Evolutionary conservation across 2,797 vertebrate species (phyloP), one percentile per base, ranked within the genome.

Genomic region (Lepus oiostolus): DNA sequence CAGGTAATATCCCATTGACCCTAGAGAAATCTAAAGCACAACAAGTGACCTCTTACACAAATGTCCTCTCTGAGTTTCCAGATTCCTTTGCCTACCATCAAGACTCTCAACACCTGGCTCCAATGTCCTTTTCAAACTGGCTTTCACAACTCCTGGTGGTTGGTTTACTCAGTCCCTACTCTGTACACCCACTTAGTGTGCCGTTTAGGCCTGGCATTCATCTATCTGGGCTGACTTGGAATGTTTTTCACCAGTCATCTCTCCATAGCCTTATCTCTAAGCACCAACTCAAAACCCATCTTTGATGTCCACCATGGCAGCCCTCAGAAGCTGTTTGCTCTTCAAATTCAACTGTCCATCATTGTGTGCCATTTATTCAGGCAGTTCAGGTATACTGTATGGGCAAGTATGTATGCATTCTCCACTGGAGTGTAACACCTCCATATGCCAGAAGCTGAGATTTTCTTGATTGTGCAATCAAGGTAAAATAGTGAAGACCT

Each of bases 401-500:
- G 5, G 50, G 5, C 26, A 82, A 54, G n/a, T 75, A 14, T 42
- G 21, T 82, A 7, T 79, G 42, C 42, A 30, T 60, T 76, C 21
- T 19, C 42, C 22, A 26, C 12, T 19, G 47, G 13, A 8, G 50
- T 68, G 0, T 76, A 95, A 50, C n/a, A 62, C 62, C 79, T 90
- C 52, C 16, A 67, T 32, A 28, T n/a, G 62, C 30, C 77, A 83
- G 47, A 95, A 88, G 76, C 35, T 82, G 86, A 76, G n/a, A 67
- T 86, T 62, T 72, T 75, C 79, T 79, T 21, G 17, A 62, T 77
- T 75, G 26, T 72, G 22, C 58, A 28, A 79, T 38, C 50, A 24
- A 5, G 9, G 19, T 87, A 87, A 93, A 84, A 91, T 92, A 91
- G 38, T 93, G 68, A 94, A 16, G 94, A 75, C 13, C 75, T 92